A percentile compares a stretch with the other conserved stretches of the same genome.
phyloP scores from a whole-genome alignment of 2,113 vertebrate species.

The Echinops telfairi region DNA sequence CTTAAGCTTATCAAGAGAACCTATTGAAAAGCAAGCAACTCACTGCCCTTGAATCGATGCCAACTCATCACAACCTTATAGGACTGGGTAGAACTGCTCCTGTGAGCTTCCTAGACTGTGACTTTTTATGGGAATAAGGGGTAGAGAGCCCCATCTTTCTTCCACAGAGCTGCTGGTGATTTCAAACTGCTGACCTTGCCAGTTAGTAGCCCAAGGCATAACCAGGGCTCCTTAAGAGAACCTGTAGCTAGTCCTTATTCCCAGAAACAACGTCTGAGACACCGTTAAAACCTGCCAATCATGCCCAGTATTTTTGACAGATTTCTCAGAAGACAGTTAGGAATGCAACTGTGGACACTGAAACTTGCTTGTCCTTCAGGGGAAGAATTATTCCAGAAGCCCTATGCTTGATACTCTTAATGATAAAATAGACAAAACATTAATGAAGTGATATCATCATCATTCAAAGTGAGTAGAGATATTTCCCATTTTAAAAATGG shows the following conservation, averaged over 20 bases:
- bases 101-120: background rate
- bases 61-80: no score
- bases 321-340: background rate
- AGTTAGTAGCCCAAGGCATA: no score
- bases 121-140: no score
- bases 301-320: background rate
- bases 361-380: background rate
- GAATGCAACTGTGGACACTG: background rate
- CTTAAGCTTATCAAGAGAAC: constrained; percentile 23
- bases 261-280: constrained; percentile 30
- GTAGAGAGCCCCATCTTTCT: no score
- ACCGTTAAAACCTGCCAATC: background rate
- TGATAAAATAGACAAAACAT: constrained; percentile 21
- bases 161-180: no score
- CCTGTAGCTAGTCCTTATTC: constrained; percentile 26
- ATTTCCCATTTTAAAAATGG: constrained; percentile 11
- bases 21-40: background rate
- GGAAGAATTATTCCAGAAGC: constrained; percentile 7
- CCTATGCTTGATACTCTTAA: background rate
- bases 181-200: no score
- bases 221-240: background rate
- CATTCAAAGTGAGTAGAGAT: constrained; percentile 7
- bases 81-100: no score
- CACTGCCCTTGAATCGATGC: no score
- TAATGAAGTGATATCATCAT: background rate